These are phyloP conservation scores for Myiopsitta monachus DNA, from an alignment of 2,113 vertebrate species.

Conservation along the genomic window DNA sequence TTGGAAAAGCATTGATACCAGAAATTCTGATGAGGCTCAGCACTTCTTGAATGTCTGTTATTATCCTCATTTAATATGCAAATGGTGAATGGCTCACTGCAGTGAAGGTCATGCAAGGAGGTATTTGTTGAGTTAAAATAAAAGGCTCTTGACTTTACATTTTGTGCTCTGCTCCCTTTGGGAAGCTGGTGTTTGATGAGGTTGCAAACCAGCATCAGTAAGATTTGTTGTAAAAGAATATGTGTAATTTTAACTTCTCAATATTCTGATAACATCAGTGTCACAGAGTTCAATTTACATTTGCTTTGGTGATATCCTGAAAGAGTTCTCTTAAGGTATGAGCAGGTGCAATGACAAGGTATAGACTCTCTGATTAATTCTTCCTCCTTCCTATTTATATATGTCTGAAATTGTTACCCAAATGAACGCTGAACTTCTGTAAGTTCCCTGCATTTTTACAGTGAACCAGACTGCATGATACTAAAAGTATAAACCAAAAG, in stretches of 20 bases:
- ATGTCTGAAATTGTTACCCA: neutral
- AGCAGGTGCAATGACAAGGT: neutral
- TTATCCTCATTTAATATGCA: slow-evolving; percentile 58
- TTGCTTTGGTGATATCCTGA: neutral
- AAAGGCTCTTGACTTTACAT: neutral
- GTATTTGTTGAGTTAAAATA: neutral
- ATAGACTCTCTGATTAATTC: neutral
- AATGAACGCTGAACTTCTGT: neutral
- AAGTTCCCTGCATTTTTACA: neutral
- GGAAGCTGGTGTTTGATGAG: neutral
- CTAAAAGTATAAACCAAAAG: neutral
- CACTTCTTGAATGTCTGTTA: slow-evolving; percentile 17
- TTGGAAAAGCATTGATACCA: slow-evolving; percentile 20
- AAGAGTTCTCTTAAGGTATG: neutral
- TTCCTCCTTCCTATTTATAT: neutral
- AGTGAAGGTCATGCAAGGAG: neutral
- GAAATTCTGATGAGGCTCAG: slow-evolving; percentile 7
- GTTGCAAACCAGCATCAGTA: neutral
- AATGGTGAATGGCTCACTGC: neutral
- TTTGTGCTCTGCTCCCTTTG: neutral
- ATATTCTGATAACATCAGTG: neutral
- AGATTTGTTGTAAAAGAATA: neutral
- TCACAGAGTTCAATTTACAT: neutral
- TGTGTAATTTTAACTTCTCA: neutral
- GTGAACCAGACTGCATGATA: neutral